Evolutionary conservation across 2,888 invertebrate species (phyloP).

Genomic region (Aphodius granarius): DNA sequence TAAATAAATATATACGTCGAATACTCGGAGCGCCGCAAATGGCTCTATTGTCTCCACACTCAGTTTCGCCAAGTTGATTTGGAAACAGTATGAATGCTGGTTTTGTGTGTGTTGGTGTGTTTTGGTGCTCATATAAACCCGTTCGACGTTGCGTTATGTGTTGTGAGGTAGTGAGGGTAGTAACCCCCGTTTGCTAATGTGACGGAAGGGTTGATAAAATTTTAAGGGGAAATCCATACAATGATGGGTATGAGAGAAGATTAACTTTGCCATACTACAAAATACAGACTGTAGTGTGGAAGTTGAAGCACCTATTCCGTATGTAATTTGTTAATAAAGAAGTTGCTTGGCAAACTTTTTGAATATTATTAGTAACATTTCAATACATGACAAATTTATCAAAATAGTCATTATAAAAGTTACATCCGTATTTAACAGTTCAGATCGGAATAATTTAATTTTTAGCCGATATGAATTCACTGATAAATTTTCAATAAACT

Average conservation of each 20-base stretch:
- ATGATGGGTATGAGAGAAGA: neutral
- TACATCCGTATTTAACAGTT: too few species aligned
- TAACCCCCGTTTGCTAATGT: slow-evolving; percentile 13
- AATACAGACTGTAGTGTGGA: too few species aligned
- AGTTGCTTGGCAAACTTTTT: too few species aligned
- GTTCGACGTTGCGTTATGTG: neutral
- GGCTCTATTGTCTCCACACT: neutral
- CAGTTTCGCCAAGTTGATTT: slow-evolving; percentile 7
- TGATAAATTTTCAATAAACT: too few species aligned
- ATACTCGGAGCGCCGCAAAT: neutral
- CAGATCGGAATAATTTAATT: too few species aligned
- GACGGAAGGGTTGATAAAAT: slow-evolving; percentile 18
- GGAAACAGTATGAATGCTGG: slow-evolving; percentile 9
- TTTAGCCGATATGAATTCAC: too few species aligned
- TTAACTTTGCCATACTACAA: too few species aligned
- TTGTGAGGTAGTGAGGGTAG: neutral
- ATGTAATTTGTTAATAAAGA: too few species aligned
- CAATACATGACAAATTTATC: too few species aligned
- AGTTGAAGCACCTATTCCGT: too few species aligned
- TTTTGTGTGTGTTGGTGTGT: neutral
- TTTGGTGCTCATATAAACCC: neutral
- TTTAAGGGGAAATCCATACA: slow-evolving; percentile 16
- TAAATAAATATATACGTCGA: neutral
- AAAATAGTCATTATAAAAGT: too few species aligned
- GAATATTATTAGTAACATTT: too few species aligned